Evolutionary conservation across 30 jellyfish, hydroid and myxozoan species (phyloP), one percentile per base, ranked within the genome.

Genomic region (Turritopsis dohrnii): DNA sequence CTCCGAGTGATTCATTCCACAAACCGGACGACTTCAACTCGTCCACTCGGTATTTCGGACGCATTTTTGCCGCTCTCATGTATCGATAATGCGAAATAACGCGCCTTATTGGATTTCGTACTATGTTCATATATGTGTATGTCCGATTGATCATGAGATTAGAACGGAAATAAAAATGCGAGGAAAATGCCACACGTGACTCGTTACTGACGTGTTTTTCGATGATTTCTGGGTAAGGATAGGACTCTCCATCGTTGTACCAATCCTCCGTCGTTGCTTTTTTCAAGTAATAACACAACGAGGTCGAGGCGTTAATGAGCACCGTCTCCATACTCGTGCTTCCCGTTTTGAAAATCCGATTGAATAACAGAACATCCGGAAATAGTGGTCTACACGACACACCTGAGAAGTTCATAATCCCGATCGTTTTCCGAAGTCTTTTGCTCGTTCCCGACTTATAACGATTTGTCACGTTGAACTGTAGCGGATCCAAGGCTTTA

Each of bases 201-300:
- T 88, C 71, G 17, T 79, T 52, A 18, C 52, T 23, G 26, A 90
- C 90, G 27, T 54, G 81, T 65, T 81, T 81, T 84, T 86, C 96
- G n/a, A 92, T 84, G 13, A 25, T 89, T 25, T 84, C 83, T 8
- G 98, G 98, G 84, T 88, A 92, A 8, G 98, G 98, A 83, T 69
- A 76, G 52, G 94, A 54, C 84, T 87, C 87, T 16, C 98, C 98
- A 7, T 90, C 83, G 79, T 92, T 85, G 86, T 87, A 92, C 98
- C 98, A 92, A 53, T 92, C 98, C 79, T 92, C 98, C 28, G 98
- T 92, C 52, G 91, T 79, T 28, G 92, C 94, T 53, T 53, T 65
- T 30, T 84, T 77, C 30, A 87, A 20, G 29, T 65, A 41, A 52
- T 76, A 81, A 66, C 65, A 52, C 52, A 52, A 31, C 18, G 81